These are phyloP conservation scores for Melanotaenia duboulayi DNA, from an alignment of 2,113 vertebrate species.

Conservation along the genomic window DNA sequence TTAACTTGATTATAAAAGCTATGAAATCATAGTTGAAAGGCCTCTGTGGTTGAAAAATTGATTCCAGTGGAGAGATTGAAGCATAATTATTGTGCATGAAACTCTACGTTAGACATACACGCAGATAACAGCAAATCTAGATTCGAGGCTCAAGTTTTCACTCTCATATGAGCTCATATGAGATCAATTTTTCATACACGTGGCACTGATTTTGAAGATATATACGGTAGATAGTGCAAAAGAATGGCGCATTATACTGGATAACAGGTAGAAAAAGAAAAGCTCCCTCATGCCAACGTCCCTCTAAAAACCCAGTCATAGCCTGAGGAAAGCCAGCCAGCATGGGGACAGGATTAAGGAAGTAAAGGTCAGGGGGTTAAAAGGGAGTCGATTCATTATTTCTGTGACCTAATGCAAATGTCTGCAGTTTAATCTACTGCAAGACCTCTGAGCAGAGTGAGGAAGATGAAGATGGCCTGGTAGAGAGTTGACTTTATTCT, in stretches of 20 bases:
- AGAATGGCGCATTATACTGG: not conserved
- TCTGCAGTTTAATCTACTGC: slow-evolving; percentile 2
- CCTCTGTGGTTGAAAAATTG: not conserved
- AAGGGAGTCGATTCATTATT: slow-evolving; percentile 54
- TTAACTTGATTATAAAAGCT: slow-evolving; percentile 19
- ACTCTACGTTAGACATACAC: not conserved
- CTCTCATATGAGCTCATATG: not conserved
- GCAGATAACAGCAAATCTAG: not conserved
- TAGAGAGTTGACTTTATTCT: slow-evolving; percentile 24
- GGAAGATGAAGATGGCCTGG: slow-evolving; percentile 3
- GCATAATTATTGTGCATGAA: not conserved
- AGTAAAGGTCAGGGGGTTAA: slow-evolving; percentile 74
- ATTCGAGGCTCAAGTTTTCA: not conserved
- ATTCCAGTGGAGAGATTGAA: not conserved
- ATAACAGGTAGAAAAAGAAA: not conserved
- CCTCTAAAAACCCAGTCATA: not conserved
- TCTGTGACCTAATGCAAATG: slow-evolving; percentile 33
- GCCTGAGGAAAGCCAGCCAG: slow-evolving; percentile 17
- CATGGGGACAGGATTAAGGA: slow-evolving; percentile 57
- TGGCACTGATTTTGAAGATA: not conserved
- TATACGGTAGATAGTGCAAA: not conserved
- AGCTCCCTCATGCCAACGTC: slow-evolving; percentile 13
- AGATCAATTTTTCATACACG: not conserved
- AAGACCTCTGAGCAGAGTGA: not conserved
- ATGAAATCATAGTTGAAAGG: slow-evolving; percentile 15